Evolutionary conservation across 2,113 vertebrate genomes (phyloP).

Genomic region (Otocyon megalotis): DNA sequence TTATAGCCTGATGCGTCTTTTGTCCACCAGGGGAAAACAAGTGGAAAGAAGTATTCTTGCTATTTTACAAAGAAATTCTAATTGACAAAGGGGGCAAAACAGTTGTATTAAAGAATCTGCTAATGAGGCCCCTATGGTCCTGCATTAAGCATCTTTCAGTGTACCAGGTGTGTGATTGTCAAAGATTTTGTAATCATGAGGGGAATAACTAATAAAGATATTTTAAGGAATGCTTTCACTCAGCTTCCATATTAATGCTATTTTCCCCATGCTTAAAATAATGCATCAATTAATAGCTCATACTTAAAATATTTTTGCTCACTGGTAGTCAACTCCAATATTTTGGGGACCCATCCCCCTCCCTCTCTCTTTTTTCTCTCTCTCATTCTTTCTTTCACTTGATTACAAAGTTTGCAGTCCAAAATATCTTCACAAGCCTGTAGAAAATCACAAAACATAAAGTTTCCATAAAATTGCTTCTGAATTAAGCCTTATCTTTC

Average conservation of each 20-base stretch:
- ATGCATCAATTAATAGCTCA: conserved; percentile 55
- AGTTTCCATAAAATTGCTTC: background rate
- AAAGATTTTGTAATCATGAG: conserved; percentile 72
- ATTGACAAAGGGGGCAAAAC: conserved; percentile 83
- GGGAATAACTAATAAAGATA: conserved; percentile 81
- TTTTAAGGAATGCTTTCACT: conserved; percentile 78
- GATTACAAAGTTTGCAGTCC: background rate
- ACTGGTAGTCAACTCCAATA: background rate
- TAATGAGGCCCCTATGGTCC: conserved; percentile 86
- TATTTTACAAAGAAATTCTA: conserved; percentile 85
- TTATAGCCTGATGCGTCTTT: conserved; percentile 78
- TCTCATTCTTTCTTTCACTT: background rate
- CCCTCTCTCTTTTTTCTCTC: accelerated
- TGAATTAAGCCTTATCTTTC: background rate
- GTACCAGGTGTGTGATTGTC: conserved; percentile 62
- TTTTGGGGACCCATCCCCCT: background rate
- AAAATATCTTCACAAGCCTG: conserved; percentile 29
- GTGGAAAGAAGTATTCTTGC: conserved; percentile 81
- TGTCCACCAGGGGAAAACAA: conserved; percentile 82
- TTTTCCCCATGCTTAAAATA: conserved; percentile 66
- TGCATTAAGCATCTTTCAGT: conserved; percentile 81
- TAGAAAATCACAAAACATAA: background rate
- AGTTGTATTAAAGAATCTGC: conserved; percentile 83
- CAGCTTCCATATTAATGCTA: conserved; percentile 78
- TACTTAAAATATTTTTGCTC: background rate